These are phyloP conservation scores for Cetonia aurata DNA, from an alignment of 2,888 invertebrate genomes.

Conservation along the genomic window DNA sequence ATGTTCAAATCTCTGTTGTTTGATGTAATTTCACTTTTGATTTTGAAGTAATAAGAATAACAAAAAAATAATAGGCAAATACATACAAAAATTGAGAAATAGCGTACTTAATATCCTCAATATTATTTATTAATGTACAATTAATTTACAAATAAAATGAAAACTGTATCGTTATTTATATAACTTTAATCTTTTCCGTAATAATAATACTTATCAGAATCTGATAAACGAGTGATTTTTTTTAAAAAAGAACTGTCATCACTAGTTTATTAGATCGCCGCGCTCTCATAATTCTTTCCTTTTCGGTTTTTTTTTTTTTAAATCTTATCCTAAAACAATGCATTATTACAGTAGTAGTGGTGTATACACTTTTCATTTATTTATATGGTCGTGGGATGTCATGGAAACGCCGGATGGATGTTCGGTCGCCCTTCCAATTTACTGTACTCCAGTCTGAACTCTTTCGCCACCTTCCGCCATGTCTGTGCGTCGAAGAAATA, in stretches of 20 bases:
- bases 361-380: constrained; percentile 67
- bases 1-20: no score
- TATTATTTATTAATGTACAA: constrained; percentile 64
- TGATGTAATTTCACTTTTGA: no score
- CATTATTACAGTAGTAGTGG: constrained; percentile 54
- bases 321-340: constrained; percentile 57
- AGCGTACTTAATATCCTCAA: constrained; percentile 40
- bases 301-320: constrained; percentile 48
- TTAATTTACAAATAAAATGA: constrained; percentile 67
- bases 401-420: constrained; percentile 55
- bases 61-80: no score
- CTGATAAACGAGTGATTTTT: constrained; percentile 57
- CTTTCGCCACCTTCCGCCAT: constrained; percentile 99
- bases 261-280: constrained; percentile 54
- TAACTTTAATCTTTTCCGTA: constrained; percentile 62
- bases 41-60: no score
- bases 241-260: constrained; percentile 39
- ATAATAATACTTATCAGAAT: constrained; percentile 61
- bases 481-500: constrained; percentile 99
- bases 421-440: constrained; percentile 94
- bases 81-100: constrained; percentile 28
- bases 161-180: constrained; percentile 65
- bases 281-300: constrained; percentile 14
- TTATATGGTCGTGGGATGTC: constrained; percentile 55
- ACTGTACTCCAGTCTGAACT: constrained; percentile 98